A percentile compares a stretch with the other conserved stretches of the same genome.
phyloP scores from a whole-genome alignment of 2,888 invertebrate species.

The Leucoptera coffeella region DNA sequence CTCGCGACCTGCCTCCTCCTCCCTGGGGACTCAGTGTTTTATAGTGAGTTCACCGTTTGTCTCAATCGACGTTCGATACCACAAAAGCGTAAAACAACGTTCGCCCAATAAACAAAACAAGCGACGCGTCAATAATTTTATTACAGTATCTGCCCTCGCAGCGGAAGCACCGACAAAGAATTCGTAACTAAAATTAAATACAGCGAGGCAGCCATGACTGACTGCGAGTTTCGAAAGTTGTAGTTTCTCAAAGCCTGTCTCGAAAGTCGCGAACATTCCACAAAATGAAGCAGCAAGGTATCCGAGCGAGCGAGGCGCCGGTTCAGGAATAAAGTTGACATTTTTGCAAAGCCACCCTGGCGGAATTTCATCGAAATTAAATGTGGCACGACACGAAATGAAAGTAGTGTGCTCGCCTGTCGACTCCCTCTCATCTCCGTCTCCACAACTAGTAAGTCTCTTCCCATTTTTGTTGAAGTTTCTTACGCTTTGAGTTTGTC shows the following conservation, averaged over 20 bases:
- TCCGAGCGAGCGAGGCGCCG: constrained; percentile 38
- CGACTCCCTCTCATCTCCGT: too few species aligned
- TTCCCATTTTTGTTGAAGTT: constrained; percentile 24
- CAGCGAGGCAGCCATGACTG: constrained; percentile 43
- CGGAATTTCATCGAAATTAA: constrained; percentile 52
- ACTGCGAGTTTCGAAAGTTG: constrained; percentile 46
- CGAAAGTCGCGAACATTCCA: constrained; percentile 40
- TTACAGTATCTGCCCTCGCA: too few species aligned
- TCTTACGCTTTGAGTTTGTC: constrained; percentile 9
- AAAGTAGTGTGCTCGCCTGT: constrained; percentile 31
- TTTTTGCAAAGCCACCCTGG: constrained; percentile 53
- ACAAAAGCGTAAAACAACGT: too few species aligned
- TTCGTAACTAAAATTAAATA: constrained; percentile 50
- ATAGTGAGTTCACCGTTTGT: too few species aligned
- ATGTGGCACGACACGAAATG: constrained; percentile 50
- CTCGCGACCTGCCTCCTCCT: constrained; percentile 30
- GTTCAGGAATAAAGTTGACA: constrained; percentile 52
- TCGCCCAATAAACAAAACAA: too few species aligned
- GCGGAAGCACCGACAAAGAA: constrained; percentile 24
- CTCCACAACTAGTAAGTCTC: too few species aligned
- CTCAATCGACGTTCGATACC: too few species aligned
- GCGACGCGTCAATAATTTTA: too few species aligned
- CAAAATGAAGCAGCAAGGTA: constrained; percentile 47
- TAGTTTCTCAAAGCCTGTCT: constrained; percentile 49
- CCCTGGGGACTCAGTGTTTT: constrained; percentile 39